These are phyloP conservation scores for Aurelia aurita DNA, from an alignment of 30 jellyfish, hydroid and myxozoan species.

Conservation along the genomic window DNA sequence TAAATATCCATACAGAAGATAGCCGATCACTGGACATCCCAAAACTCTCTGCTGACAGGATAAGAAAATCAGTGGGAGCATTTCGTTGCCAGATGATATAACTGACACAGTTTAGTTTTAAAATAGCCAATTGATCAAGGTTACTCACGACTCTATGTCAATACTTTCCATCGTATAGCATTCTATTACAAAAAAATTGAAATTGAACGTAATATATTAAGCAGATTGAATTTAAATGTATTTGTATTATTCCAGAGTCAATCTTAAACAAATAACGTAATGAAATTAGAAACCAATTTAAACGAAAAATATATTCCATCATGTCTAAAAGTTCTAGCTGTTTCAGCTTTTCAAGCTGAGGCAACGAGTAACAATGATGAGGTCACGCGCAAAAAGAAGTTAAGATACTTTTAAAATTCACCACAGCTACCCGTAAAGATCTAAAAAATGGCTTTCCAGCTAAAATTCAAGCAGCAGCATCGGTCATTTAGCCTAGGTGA, in stretches of 20 bases:
- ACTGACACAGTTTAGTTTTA: no score
- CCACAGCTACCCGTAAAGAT: no score
- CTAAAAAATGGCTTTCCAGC: no score
- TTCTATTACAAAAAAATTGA: conserved; percentile 16
- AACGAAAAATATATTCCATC: conserved; percentile 52
- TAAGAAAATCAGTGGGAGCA: no score
- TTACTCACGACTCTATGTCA: no score
- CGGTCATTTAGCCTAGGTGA: no score
- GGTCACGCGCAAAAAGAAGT: conserved; percentile 6
- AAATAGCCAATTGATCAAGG: no score
- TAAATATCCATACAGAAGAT: no score
- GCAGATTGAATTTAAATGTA: conserved; percentile 57
- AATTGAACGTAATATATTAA: conserved; percentile 62
- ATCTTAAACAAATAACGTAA: conserved; percentile 55
- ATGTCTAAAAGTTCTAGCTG: neutral
- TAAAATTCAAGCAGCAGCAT: no score
- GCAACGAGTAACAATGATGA: neutral
- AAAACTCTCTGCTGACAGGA: no score
- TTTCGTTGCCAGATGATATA: no score
- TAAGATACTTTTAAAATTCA: neutral
- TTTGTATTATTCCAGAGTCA: conserved; percentile 29
- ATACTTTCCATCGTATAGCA: neutral
- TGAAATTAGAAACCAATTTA: conserved; percentile 53
- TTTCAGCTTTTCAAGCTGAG: conserved; percentile 51
- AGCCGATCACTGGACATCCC: no score